Conservation (phyloP, 1,140 invertebrate species). For the Marisa cornuarietis region DNA sequence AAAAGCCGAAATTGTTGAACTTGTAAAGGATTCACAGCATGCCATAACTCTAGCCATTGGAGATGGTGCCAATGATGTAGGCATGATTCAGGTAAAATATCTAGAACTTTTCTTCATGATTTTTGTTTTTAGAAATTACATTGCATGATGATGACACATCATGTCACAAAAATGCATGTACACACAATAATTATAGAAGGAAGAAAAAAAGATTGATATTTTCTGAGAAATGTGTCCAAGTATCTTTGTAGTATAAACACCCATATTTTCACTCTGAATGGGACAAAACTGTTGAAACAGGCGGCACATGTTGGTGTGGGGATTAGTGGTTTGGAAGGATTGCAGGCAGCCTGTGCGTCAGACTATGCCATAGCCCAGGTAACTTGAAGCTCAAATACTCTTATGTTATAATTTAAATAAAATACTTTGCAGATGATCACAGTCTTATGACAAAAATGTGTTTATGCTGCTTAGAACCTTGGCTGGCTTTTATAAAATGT, state of each 20-base stretch:
- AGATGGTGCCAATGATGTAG: constrained; percentile 99
- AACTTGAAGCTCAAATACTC: constrained; percentile 4
- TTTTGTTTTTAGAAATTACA: background rate
- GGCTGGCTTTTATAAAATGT: too few relatives aligned
- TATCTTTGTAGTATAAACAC: background rate
- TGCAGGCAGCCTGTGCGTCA: constrained; percentile 97
- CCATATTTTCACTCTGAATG: background rate
- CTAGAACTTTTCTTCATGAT: background rate
- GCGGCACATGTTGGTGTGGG: constrained; percentile 85
- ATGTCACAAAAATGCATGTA: background rate
- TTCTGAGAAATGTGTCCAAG: too few relatives aligned
- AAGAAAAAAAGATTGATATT: too few relatives aligned
- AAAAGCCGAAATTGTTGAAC: constrained; percentile 92
- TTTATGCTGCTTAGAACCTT: too few relatives aligned
- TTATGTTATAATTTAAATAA: too few relatives aligned
- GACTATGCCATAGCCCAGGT: constrained; percentile 95
- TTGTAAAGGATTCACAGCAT: constrained; percentile 86
- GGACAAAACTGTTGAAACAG: constrained; percentile 43
- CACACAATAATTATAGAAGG: too few relatives aligned
- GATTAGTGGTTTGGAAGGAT: constrained; percentile 97
- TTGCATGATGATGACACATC: background rate
- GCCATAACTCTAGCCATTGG: constrained; percentile 92
- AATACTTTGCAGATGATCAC: too few relatives aligned
- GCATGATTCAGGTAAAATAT: constrained; percentile 88
- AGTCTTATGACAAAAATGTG: too few relatives aligned